Evolutionary conservation across 1,140 invertebrate species (phyloP), one percentile per base, ranked within the genome.

Genomic region (Drosophila nigromelanica): DNA sequence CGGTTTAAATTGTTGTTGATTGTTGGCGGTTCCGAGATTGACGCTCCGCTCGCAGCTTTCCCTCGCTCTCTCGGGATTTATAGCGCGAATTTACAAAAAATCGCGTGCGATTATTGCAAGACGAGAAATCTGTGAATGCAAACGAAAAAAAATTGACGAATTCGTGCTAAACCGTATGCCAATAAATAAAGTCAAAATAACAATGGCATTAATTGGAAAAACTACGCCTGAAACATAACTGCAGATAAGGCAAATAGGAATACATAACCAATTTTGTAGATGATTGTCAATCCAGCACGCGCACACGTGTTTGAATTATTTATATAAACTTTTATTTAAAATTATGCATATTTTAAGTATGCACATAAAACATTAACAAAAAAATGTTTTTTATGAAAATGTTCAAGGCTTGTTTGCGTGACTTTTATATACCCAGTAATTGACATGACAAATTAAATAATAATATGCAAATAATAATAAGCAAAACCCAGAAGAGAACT

Each of bases 1-100:
- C 67, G 69, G 75, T 89, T 86, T 75, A 87, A 86, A 87, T 66
- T 76, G 78, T 72, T 78, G 77, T 73, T 63, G 73, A 74, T 61
- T 54, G 61, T 67, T 73, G 73, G 40, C 75, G 61, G 52, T 58
- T 76, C 56, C 33, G 45, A 72, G 60, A 72, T 56, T 66, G 56
- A 43, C n/a, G 42, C 21, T 39, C 3, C 27, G 50, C 55, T 68
- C 62, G 18, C 47, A 61, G 55, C 15, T 56, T 61, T 48, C 56
- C 42, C 64, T 63, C 67, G 21, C 66, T 69, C 66, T 68, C 66
- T 40, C 48, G 56, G 62, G 61, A 61, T 60, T 45, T 74, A 72
- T 69, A 74, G 73, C 62, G 52, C 64, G 72, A 54, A 39, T 43
- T 24, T 62, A 27, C 45, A 55, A 73, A 78, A 51, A 52, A 35